Evolutionary conservation across 2,113 vertebrate genomes (phyloP), one percentile per base, ranked within the genome.

Genomic region (Cisticola juncidis): DNA sequence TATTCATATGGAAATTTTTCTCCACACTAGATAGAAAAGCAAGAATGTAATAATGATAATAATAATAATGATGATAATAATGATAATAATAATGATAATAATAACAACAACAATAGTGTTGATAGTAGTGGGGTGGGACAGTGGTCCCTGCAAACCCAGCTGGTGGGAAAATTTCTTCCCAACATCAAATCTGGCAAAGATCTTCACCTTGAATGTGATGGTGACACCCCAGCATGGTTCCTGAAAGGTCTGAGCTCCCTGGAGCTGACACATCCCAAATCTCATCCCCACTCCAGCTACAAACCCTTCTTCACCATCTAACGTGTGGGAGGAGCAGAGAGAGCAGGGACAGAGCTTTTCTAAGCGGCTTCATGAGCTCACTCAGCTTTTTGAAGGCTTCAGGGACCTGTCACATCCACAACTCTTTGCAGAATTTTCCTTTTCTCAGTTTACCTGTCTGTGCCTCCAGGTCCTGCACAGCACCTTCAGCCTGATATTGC

Each of bases 401-500:
- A 45, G 33, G 36, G 54, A 66, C 4, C 21, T 2, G 2, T 22
- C 45, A n/a, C 28, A 5, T 3, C 23, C 28, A 25, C 26, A 33
- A 3, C 6, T 4, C 31, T 5, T 5, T 29, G 17, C 62, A 86
- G 66, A 22, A 5, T 17, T 82, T n/a, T 10, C 38, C 21, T 77
- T 15, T n/a, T 2, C 11, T 9, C 40, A 26, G 0, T 65, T 16
- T 7, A 3, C 3, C 21, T 6, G 48, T 11, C 31, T 51, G 0
- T 20, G 54, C 29, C 80, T 40, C 11, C 44, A 35, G 35, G 28
- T 14, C 3, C 1, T 14, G 69, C 81, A 14, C 48, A 77, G 80
- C 1, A 0, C 47, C 22, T 51, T 8, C 22, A 19, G 33, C 44
- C 54, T 18, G 31, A 4, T 1, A 1, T 0, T 9, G 20, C 3